Evolutionary conservation across 2,797 vertebrate species (phyloP).

Genomic region (Eulemur mongoz): DNA sequence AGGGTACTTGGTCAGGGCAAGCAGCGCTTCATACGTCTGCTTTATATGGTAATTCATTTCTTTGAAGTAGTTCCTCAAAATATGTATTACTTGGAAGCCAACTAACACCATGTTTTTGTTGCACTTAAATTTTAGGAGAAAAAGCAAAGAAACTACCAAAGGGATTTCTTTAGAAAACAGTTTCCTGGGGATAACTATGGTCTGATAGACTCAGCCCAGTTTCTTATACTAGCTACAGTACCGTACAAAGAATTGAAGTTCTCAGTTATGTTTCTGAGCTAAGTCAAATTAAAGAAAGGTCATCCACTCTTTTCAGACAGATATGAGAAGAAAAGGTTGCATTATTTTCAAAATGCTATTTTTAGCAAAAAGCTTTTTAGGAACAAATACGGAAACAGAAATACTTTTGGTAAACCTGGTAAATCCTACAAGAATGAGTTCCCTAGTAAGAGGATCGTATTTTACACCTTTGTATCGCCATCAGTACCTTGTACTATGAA

Average conservation of each 20-base stretch:
- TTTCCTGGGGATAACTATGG: not conserved
- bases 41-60: not conserved
- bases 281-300: not conserved
- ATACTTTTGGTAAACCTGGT: not conserved
- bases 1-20: not conserved
- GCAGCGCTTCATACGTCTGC: not conserved
- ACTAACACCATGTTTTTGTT: not conserved
- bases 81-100: not conserved
- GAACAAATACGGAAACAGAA: slow-evolving; percentile 14
- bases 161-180: slow-evolving; percentile 19
- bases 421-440: not conserved
- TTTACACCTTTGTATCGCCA: not conserved
- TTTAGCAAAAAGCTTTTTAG: not conserved
- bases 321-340: not conserved
- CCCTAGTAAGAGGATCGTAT: not conserved
- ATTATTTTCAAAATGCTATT: not conserved
- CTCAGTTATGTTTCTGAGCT: not conserved
- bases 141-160: not conserved
- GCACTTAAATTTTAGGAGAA: not conserved
- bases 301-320: not conserved
- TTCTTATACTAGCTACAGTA: not conserved
- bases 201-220: not conserved
- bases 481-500: not conserved
- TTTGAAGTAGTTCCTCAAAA: not conserved
- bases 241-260: not conserved